Percentiles rank a stretch among this genome's conserved stretches.
These are phyloP conservation scores for Aphyosemion australe DNA, from an alignment of 2,113 vertebrate genomes.

Conservation along the genomic window DNA sequence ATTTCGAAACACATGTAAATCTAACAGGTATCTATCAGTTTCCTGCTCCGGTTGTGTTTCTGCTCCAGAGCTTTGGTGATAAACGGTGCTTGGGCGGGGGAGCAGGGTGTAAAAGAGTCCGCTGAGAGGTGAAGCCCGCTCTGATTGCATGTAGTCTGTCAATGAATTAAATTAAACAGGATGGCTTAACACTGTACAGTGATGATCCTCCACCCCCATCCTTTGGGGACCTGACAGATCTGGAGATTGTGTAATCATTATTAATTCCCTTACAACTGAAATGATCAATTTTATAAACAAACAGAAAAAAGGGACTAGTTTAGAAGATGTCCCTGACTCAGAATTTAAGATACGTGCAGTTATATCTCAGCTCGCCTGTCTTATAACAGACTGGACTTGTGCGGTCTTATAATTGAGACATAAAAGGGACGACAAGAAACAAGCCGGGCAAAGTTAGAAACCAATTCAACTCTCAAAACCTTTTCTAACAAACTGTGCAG, in stretches of 20 bases:
- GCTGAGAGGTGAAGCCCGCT: conserved; percentile 12
- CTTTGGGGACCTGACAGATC: neutral
- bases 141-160: conserved; percentile 20
- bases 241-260: neutral
- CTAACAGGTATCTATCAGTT: conserved; percentile 53
- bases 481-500: too few relatives aligned
- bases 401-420: too few relatives aligned
- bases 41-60: conserved; percentile 36
- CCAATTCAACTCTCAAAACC: too few relatives aligned
- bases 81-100: conserved; percentile 23
- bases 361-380: neutral
- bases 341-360: neutral
- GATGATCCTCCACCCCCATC: accelerated
- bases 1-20: conserved; percentile 66
- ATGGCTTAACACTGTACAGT: neutral
- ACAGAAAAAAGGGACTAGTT: neutral
- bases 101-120: conserved; percentile 13
- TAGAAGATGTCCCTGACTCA: neutral
- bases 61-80: conserved; percentile 31
- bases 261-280: neutral
- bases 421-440: too few relatives aligned
- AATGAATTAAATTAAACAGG: conserved; percentile 26
- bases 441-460: too few relatives aligned
- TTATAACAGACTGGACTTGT: too few relatives aligned
- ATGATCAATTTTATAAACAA: conserved; percentile 1